A percentile compares a stretch with the other conserved stretches of the same genome.
Conservation (phyloP, 2,113 vertebrate species). For the Lophochroa leadbeateri region DNA sequence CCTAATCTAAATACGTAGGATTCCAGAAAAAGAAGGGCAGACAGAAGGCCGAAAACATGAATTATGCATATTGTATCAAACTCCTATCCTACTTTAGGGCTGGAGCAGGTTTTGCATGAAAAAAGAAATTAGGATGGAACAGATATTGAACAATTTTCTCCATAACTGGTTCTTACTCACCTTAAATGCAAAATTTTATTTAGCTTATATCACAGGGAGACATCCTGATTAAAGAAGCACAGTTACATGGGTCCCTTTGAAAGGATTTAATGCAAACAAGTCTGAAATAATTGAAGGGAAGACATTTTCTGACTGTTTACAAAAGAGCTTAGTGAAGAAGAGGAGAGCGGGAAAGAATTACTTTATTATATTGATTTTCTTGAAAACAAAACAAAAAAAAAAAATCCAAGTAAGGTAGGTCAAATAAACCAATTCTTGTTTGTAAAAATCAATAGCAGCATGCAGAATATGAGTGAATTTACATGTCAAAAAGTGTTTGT, state of each 20-base stretch:
- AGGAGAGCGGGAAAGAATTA: slow-evolving; percentile 88
- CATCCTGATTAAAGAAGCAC: slow-evolving; percentile 82
- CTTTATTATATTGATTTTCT: slow-evolving; percentile 94
- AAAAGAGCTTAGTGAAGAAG: slow-evolving; percentile 84
- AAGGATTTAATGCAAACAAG: slow-evolving; percentile 91
- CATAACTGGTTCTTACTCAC: slow-evolving; percentile 90
- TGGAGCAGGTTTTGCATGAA: slow-evolving; percentile 78
- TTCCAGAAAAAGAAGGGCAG: slow-evolving; percentile 80
- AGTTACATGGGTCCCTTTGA: slow-evolving; percentile 76
- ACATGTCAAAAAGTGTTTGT: slow-evolving; percentile 86
- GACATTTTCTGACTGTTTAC: slow-evolving; percentile 84
- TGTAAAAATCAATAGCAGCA: slow-evolving; percentile 76
- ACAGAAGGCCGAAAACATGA: slow-evolving; percentile 81
- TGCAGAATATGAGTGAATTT: slow-evolving; percentile 75
- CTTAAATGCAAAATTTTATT: slow-evolving; percentile 92
- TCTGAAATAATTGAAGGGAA: slow-evolving; percentile 92
- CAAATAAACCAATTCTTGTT: slow-evolving; percentile 87
- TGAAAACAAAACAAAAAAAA: not conserved
- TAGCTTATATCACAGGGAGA: slow-evolving; percentile 84
- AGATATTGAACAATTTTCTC: slow-evolving; percentile 94
- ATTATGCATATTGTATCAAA: slow-evolving; percentile 92
- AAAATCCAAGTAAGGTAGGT: slow-evolving; percentile 87
- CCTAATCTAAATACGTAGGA: slow-evolving; percentile 87
- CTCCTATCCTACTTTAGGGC: slow-evolving; percentile 75
- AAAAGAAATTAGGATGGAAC: slow-evolving; percentile 86